phyloP scores from a whole-genome alignment of 2,113 vertebrate genomes.

The Cyphomyrus discorhynchus region DNA sequence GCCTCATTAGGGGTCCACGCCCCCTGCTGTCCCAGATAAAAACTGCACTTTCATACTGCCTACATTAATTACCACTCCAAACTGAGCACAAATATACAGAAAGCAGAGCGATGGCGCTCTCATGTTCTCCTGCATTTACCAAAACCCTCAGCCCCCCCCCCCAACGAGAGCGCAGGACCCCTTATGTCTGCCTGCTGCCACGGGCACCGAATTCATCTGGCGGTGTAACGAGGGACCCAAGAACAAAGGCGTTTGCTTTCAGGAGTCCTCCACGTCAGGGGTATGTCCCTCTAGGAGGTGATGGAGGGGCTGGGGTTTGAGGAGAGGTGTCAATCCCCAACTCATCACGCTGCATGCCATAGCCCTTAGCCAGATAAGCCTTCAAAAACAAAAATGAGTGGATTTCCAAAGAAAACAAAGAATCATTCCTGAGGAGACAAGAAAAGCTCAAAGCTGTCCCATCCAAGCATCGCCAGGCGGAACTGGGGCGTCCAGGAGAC shows the following conservation, averaged over 20 bases:
- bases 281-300: neutral
- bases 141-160: neutral
- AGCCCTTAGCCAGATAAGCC: neutral
- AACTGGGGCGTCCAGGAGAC: neutral
- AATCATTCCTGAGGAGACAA: neutral
- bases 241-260: neutral
- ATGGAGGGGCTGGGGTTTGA: neutral
- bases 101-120: neutral
- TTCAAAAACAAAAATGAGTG: neutral
- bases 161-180: neutral
- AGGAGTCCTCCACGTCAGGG: neutral
- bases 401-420: neutral
- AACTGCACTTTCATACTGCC: neutral
- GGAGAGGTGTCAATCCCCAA: neutral
- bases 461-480: neutral
- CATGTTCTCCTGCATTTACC: neutral
- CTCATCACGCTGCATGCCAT: neutral
- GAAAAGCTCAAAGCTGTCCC: neutral
- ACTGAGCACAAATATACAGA: neutral
- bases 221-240: neutral
- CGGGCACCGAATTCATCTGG: neutral
- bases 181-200: neutral
- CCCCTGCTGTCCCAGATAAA: neutral
- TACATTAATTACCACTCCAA: neutral
- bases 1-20: neutral